Percentiles rank a stretch among this genome's conserved stretches.
Evolutionary conservation across 1,140 invertebrate genomes (phyloP).

Genomic region (Rhopalosiphum padi): DNA sequence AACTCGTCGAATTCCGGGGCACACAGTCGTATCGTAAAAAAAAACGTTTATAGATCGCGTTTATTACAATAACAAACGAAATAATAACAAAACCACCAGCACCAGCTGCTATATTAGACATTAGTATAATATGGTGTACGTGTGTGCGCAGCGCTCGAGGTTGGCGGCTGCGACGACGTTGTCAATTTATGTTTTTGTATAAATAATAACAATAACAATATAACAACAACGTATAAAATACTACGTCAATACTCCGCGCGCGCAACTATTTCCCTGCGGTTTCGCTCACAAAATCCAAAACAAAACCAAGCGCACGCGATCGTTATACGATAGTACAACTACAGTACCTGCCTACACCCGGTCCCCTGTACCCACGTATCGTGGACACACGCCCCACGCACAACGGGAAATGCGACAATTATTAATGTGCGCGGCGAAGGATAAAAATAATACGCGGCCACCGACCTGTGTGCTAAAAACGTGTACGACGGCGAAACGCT

Average conservation of each 20-base stretch:
- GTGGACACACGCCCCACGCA: background rate
- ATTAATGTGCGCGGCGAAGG: background rate
- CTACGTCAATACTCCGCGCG: background rate
- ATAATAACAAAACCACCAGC: background rate
- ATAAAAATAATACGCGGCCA: conserved; percentile 1
- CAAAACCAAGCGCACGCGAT: background rate
- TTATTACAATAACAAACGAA: background rate
- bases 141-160: background rate
- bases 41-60: background rate
- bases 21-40: background rate
- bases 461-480: conserved; percentile 31
- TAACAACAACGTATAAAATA: background rate
- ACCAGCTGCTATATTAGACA: no score
- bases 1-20: background rate
- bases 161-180: background rate
- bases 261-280: background rate
- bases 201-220: background rate
- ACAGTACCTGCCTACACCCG: background rate
- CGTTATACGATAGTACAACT: background rate
- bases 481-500: background rate
- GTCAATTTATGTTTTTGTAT: background rate
- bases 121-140: background rate
- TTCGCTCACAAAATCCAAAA: background rate
- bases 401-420: background rate
- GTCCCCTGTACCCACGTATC: background rate